Base-by-base conservation (phyloP, 2,888 invertebrate genomes). In the Orthosia cruda region DNA sequence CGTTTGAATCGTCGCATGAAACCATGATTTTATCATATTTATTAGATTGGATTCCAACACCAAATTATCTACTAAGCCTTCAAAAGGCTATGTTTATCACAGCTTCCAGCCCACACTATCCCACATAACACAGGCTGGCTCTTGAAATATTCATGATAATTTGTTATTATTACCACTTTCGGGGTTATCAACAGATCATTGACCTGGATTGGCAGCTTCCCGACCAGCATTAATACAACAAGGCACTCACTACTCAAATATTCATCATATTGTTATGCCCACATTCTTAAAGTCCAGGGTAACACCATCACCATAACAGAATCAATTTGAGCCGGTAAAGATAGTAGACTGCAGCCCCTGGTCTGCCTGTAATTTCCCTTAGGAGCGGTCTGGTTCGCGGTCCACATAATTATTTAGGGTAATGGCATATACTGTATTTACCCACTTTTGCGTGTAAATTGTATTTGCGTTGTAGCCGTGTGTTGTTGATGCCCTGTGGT, bases 351-450 rank as follows among this genome's bases (percentile, higher is more conserved):
- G 76, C 75, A 82, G 71, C 82, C 62, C 50, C 54, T 80, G 79
- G 76, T 59, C 76, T 84, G 81, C 86, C 86, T 84, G 84, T 93
- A 90, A 94, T 94, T 94, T 94, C 94, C 94, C 94, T 66, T 26
- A 87, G 91, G 94, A 86, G 73, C 52, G 59, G 47, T 83, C 84
- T 88, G 82, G 88, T 77, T 83, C 82, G 88, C 83, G 77, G 81
- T 83, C 86, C 83, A 89, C 86, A 84, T 90, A 92, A 93, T 94
- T 93, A 94, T 94, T 94, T 91, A 91, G 87, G 89, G 85, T 91
- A 91, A 92, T 91, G 83, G 86, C 79, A 61, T 73, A 78, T 80
- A 67, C 77, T 68, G 68, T 77, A 82, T 77, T 62, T 69, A 73
- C 77, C 61, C 68, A 77, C 69, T 83, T 87, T 86, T 66, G 65